Evolutionary conservation across 2,113 vertebrate species (phyloP).

Genomic region (Trogon surrucura): DNA sequence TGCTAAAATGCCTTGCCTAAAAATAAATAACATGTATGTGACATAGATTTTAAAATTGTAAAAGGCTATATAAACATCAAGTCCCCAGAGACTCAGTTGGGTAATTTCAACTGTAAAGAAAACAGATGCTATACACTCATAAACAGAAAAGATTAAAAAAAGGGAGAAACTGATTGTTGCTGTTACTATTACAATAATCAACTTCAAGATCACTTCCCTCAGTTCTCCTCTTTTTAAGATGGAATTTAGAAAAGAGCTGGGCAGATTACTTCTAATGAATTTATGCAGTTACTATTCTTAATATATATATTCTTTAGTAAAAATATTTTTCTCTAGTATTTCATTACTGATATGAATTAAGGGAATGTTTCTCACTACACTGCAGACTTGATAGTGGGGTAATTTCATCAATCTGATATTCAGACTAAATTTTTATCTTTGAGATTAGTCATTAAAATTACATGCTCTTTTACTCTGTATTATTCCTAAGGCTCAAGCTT

Average conservation of each 20-base stretch:
- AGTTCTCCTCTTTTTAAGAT: background rate
- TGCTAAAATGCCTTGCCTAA: background rate
- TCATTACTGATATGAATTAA: background rate
- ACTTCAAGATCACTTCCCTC: background rate
- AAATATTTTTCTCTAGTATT: background rate
- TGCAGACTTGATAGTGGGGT: background rate
- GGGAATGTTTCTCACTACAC: background rate
- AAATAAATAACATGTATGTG: background rate
- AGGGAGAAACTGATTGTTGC: background rate
- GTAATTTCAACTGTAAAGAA: slow-evolving; percentile 15
- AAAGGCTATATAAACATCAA: background rate
- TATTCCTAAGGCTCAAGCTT: background rate
- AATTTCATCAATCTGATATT: background rate
- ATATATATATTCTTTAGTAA: background rate
- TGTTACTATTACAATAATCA: background rate
- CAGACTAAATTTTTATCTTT: background rate
- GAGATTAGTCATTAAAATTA: background rate
- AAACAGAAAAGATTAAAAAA: background rate
- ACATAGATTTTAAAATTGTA: background rate
- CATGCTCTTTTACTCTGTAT: background rate
- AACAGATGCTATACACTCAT: background rate
- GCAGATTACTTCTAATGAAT: background rate
- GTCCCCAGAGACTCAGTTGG: background rate
- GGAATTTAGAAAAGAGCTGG: background rate
- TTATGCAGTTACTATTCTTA: background rate